A percentile compares a stretch with the other conserved stretches of the same genome.
These are phyloP conservation scores for Loriculus beryllinus DNA, from an alignment of 2,797 vertebrate species.

Conservation along the genomic window DNA sequence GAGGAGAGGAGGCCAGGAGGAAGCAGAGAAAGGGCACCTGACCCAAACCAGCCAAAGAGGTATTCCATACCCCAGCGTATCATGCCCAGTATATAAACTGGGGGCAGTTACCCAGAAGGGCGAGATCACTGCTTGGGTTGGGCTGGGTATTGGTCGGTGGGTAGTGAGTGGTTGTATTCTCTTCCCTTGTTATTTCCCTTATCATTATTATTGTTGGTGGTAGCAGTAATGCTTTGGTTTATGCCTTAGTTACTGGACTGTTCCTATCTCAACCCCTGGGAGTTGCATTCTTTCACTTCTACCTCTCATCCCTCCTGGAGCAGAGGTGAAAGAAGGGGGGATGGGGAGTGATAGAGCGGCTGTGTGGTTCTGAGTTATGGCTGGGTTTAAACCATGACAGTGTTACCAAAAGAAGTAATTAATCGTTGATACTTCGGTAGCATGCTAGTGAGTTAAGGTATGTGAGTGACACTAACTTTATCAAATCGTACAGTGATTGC, in stretches of 20 bases:
- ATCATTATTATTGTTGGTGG: too few species aligned
- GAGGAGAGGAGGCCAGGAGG: neutral
- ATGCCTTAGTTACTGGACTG: neutral
- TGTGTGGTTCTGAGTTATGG: neutral
- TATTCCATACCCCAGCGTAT: too few species aligned
- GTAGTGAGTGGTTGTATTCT: too few species aligned
- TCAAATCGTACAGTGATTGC: neutral
- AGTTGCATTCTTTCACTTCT: neutral
- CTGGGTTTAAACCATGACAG: too few species aligned
- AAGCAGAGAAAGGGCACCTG: too few species aligned
- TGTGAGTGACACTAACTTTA: neutral
- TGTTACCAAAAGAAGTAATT: neutral
- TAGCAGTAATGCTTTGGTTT: neutral
- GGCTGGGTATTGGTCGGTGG: too few species aligned
- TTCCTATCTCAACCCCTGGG: neutral
- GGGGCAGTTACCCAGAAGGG: too few species aligned
- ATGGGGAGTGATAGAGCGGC: neutral
- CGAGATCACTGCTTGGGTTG: too few species aligned
- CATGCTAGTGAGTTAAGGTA: neutral
- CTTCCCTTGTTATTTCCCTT: too few species aligned
- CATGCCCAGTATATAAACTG: too few species aligned
- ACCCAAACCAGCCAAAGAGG: too few species aligned
- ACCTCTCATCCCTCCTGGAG: neutral
- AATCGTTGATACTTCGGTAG: neutral
- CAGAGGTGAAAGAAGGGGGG: neutral